These are phyloP conservation scores for Microchrysa polita DNA, from an alignment of 2,888 invertebrate genomes.

Conservation along the genomic window DNA sequence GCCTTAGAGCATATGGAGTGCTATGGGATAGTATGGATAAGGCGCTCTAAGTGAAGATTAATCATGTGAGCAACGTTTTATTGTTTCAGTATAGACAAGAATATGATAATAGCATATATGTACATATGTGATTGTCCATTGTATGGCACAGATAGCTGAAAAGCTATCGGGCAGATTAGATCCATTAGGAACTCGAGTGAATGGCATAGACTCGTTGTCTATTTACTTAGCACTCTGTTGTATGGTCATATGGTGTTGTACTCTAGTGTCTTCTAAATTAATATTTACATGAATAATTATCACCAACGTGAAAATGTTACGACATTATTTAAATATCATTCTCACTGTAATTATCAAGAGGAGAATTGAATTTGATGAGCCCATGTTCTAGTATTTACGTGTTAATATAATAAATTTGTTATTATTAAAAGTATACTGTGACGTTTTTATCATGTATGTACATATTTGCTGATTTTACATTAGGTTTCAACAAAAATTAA, in stretches of 20 bases:
- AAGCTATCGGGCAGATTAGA: conserved; percentile 12
- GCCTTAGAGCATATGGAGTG: no score
- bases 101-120: no score
- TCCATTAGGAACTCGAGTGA: conserved; percentile 12
- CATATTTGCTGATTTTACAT: no score
- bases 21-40: no score
- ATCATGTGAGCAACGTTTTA: conserved; percentile 37
- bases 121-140: conserved; percentile 7
- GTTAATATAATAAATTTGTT: no score
- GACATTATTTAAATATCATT: neutral
- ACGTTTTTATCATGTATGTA: no score
- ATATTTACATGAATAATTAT: conserved; percentile 24
- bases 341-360: neutral
- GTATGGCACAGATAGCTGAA: neutral
- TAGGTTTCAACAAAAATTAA: no score
- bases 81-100: conserved; percentile 19
- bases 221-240: neutral
- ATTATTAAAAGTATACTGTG: no score
- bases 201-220: neutral
- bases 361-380: neutral
- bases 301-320: neutral
- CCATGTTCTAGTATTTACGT: neutral
- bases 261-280: neutral
- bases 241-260: no score
- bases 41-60: conserved; percentile 9